Evolutionary conservation across 2,888 invertebrate genomes (phyloP).

Genomic region (Venusia cambrica): DNA sequence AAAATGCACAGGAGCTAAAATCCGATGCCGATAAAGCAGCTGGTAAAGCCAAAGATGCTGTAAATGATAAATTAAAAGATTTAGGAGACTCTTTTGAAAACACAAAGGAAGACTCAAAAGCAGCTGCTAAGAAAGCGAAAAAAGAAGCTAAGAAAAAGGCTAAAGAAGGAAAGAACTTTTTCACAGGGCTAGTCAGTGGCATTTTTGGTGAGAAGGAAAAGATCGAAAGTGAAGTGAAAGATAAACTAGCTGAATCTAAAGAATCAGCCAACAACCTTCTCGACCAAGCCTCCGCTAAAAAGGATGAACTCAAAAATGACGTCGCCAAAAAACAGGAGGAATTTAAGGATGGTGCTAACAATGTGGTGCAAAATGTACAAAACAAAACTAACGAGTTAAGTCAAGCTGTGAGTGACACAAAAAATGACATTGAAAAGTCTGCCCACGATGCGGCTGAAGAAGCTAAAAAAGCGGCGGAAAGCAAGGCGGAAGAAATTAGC

Average conservation of each 20-base stretch:
- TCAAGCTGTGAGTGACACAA: conserved; percentile 40
- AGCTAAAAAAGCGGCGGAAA: conserved; percentile 36
- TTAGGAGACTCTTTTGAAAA: conserved; percentile 53
- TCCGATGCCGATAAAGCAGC: conserved; percentile 45
- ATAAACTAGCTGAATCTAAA: conserved; percentile 59
- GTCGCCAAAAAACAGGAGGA: conserved; percentile 50
- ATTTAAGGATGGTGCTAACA: conserved; percentile 41
- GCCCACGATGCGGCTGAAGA: conserved; percentile 40
- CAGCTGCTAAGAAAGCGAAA: conserved; percentile 49
- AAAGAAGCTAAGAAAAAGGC: conserved; percentile 66
- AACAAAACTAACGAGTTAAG: conserved; percentile 45
- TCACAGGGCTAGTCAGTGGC: conserved; percentile 67
- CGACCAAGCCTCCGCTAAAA: conserved; percentile 55
- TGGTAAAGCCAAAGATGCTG: conserved; percentile 46
- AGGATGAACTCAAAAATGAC: conserved; percentile 52
- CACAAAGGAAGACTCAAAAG: conserved; percentile 53
- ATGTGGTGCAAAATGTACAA: conserved; percentile 38
- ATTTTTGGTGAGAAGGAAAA: conserved; percentile 74
- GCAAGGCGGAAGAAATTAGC: conserved; percentile 37
- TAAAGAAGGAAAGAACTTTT: conserved; percentile 70
- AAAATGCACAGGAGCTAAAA: conserved; percentile 52
- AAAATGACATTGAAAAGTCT: conserved; percentile 41
- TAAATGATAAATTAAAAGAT: conserved; percentile 53
- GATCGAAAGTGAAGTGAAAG: conserved; percentile 63
- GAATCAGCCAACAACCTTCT: conserved; percentile 55